Base-by-base conservation (phyloP, 2,888 invertebrate genomes). In the Helleia helle region DNA sequence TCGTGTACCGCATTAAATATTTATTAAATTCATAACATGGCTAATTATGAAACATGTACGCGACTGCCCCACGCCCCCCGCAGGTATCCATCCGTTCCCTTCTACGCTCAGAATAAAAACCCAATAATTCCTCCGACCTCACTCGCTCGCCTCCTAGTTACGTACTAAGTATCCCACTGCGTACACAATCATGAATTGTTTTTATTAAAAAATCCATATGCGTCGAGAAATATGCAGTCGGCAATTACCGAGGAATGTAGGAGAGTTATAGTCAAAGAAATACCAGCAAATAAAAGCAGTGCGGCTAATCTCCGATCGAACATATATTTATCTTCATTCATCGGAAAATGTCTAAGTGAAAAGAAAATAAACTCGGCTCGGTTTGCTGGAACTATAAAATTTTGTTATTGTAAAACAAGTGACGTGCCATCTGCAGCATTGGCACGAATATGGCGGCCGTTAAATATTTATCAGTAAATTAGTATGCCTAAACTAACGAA, bases 1-100 rank as follows among this genome's bases (percentile, higher is more conserved):
- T 62, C 67, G 63, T 62, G 68, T 57, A 65, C 64, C 62, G 63
- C 75, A 80, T 80, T 76, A 80, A 80, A 79, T 73, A 83, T 81
- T 80, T 76, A 83, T 83, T 71, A 68, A 79, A 77, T 77, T 81
- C 81, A 83, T 83, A 83, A 80, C 81, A 71, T 61, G 59, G 65
- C 73, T 79, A 77, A 75, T 76, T 77, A 73, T 72, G 74, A 77
- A 73, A 66, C 68, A 65, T 69, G 66, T 65, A 57, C 66, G 68
- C 66, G 66, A 59, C 58, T 56, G 57, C 54, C 62, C 66, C 64
- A 64, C 67, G 68, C 79, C 79, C 76, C 80, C 80, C 80, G 80
- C 76, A 58, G 76, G 70, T 52, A 46, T 44, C 47, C 59, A 59
- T 51, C 51, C 54, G 58, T 56, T 50, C 54, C 50, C 52, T 57